Evolutionary conservation across 1,140 invertebrate genomes (phyloP), one percentile per base, ranked within the genome.

Genomic region (Nautilus pompilius): DNA sequence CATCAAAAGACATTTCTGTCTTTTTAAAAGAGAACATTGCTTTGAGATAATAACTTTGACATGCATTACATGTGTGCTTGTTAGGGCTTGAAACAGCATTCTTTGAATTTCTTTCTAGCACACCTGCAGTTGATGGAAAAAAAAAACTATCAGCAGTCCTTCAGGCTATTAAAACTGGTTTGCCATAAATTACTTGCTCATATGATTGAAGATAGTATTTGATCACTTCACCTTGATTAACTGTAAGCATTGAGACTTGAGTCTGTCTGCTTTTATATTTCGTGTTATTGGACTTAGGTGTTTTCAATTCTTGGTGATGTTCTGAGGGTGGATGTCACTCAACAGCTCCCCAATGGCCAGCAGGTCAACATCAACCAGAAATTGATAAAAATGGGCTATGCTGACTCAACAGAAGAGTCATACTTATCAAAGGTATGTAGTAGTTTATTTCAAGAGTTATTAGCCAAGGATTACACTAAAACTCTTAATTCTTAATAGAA

Each of bases 271-370:
- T 24, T 2, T 54, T 57, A n/a, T 32, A 26, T 33, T 32, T 57
- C 5, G 15, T 33, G 24, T 32, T 56, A 10, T 56, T 56, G 6
- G 17, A 1, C 65, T 75, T 83, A 92, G 87, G 83, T 95, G 26
- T 95, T 90, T 79, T 95, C 93, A 0, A 87, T 94, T 22, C 88
- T 91, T 0, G 84, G 91, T 56, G 87, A 87, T 33, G 81, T 91
- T 2, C 86, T 92, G 0, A 79, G 87, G 13, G 74, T 95, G 0
- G 87, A 89, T 61, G 56, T 90, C 0, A 74, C 89, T 15, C 81
- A 84, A 28, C 71, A 76, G 20, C 77, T 80, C 1, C 55, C 59
- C 3, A 65, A 70, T 48, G 64, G 69, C 5, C 24, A 46, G 5
- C 65, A 74, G 61, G 22, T 75, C 58, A 73, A 65, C 60, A 56